Percentiles rank a stretch among this genome's conserved stretches.
Conservation (phyloP, 2,888 invertebrate species). For the Sarcophaga carnaria region DNA sequence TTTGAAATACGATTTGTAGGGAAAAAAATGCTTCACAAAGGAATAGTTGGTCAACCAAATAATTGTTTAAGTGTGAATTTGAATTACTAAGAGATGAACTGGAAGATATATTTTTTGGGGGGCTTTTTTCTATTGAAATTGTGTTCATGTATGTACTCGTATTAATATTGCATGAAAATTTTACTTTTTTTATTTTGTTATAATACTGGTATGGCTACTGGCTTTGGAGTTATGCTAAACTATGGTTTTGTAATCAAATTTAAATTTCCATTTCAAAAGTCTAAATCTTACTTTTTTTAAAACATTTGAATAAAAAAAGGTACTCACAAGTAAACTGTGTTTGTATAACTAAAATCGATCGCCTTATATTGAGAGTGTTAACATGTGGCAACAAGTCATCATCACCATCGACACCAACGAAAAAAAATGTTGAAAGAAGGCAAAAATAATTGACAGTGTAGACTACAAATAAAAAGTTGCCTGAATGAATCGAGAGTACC, state of each 20-base stretch:
- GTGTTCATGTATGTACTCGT: no score
- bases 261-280: not conserved
- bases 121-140: no score
- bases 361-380: constrained; percentile 41
- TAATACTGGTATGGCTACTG: not conserved
- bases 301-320: not conserved
- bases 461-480: constrained; percentile 23
- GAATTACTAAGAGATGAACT: not conserved
- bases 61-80: constrained; percentile 49
- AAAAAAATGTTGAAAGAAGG: constrained; percentile 35
- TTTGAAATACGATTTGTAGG: constrained; percentile 29
- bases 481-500: constrained; percentile 39
- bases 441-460: constrained; percentile 66
- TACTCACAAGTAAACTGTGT: constrained; percentile 17
- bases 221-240: not conserved
- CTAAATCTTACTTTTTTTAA: not conserved
- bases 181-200: no score
- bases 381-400: constrained; percentile 61
- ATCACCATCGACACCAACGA: constrained; percentile 10
- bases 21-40: constrained; percentile 6
- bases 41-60: constrained; percentile 56
- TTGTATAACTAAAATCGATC: constrained; percentile 8
- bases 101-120: no score
- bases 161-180: no score
- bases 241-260: not conserved